Percentiles rank a stretch among this genome's conserved stretches.
Evolutionary conservation across 35 echinoderm and acorn worm genomes (phyloP).

Genomic region (Heliocidaris tuberculata): DNA sequence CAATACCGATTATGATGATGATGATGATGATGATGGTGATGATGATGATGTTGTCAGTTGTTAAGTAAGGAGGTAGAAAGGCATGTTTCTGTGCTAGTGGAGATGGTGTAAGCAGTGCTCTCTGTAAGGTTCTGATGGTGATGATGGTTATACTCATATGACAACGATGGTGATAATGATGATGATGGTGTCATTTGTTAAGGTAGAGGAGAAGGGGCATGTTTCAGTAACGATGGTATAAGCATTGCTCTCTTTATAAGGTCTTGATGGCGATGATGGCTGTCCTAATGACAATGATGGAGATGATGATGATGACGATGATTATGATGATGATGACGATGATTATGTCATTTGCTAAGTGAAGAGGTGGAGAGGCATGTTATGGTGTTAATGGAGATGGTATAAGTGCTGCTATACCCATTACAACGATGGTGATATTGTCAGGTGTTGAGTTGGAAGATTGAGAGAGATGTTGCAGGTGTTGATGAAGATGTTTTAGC

Average conservation of each 20-base stretch:
- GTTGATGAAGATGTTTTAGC: background rate
- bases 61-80: too few relatives aligned
- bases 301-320: background rate
- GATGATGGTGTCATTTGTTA: slow-evolving; percentile 23
- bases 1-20: background rate
- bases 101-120: too few relatives aligned
- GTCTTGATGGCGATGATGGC: background rate
- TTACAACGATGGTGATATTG: background rate
- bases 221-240: too few relatives aligned
- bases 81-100: too few relatives aligned
- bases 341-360: background rate
- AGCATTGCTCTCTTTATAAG: too few relatives aligned
- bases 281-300: background rate
- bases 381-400: background rate
- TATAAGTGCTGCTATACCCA: too few relatives aligned
- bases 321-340: background rate
- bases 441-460: background rate
- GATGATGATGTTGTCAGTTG: slow-evolving; percentile 28
- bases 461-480: background rate
- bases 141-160: background rate
- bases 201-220: too few relatives aligned
- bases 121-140: too few relatives aligned
- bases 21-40: background rate
- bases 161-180: slow-evolving; percentile 16
- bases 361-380: background rate